Conservation (phyloP, 2,797 vertebrate genomes). For the Phataginus tetradactyla region DNA sequence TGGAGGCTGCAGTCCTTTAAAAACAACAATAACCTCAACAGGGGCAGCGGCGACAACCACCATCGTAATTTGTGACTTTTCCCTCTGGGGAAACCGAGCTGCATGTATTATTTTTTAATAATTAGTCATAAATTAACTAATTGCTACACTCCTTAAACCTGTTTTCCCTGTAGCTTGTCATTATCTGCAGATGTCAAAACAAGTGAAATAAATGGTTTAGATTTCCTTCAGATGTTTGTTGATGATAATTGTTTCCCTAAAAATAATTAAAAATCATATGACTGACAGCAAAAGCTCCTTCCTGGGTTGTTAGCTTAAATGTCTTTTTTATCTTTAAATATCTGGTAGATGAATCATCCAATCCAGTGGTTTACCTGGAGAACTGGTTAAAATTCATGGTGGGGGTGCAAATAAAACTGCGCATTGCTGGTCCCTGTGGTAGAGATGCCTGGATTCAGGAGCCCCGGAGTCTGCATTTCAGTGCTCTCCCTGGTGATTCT, state of each 20-base stretch:
- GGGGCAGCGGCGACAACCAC: neutral
- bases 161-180: constrained; percentile 48
- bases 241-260: constrained; percentile 12
- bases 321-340: neutral
- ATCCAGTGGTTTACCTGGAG: neutral
- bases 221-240: constrained; percentile 46
- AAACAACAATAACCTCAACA: constrained; percentile 39
- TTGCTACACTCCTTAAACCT: constrained; percentile 55
- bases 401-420: neutral
- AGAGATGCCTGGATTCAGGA: neutral
- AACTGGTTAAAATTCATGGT: neutral
- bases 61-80: constrained; percentile 47
- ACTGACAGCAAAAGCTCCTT: constrained; percentile 1
- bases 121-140: constrained; percentile 69
- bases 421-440: neutral
- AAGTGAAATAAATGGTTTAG: constrained; percentile 68
- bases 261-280: neutral
- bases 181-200: constrained; percentile 68
- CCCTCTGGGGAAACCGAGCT: constrained; percentile 14
- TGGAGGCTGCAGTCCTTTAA: neutral
- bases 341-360: constrained; percentile 23
- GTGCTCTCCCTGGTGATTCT: neutral
- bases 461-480: neutral
- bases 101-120: constrained; percentile 69
- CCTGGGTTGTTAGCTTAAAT: neutral